Evolutionary conservation across 2,113 vertebrate genomes (phyloP).

Genomic region (Colinus virginianus): DNA sequence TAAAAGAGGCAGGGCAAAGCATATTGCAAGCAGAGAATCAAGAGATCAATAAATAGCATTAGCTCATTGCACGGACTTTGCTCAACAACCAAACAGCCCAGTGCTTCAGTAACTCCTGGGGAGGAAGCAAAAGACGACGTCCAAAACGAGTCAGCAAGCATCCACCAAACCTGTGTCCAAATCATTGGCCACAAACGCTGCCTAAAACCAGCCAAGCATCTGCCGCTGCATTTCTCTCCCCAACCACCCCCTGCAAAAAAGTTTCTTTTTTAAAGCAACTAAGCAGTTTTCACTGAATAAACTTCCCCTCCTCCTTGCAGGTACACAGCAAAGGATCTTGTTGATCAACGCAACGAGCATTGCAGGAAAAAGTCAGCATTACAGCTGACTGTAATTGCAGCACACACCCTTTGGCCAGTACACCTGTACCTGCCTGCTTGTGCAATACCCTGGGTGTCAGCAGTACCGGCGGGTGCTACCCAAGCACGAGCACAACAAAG

Average conservation of each 20-base stretch:
- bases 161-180: background rate
- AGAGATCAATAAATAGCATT: background rate
- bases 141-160: background rate
- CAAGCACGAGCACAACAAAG: background rate
- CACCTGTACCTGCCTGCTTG: slow-evolving; percentile 31
- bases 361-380: background rate
- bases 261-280: background rate
- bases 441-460: background rate
- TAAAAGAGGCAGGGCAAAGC: background rate
- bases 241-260: background rate
- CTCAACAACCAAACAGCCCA: background rate
- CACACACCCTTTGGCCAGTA: slow-evolving; percentile 20
- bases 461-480: background rate
- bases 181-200: background rate
- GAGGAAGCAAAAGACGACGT: background rate
- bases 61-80: background rate
- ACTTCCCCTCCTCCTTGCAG: background rate
- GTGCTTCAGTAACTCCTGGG: background rate
- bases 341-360: background rate
- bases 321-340: background rate
- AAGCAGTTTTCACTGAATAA: background rate
- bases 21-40: background rate
- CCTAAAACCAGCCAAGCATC: background rate
- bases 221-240: background rate
- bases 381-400: rapidly evolving